A percentile compares a stretch with the other conserved stretches of the same genome.
Evolutionary conservation across 35 echinoderm and acorn worm species (phyloP).

Genomic region (Apostichopus parvimensis): DNA sequence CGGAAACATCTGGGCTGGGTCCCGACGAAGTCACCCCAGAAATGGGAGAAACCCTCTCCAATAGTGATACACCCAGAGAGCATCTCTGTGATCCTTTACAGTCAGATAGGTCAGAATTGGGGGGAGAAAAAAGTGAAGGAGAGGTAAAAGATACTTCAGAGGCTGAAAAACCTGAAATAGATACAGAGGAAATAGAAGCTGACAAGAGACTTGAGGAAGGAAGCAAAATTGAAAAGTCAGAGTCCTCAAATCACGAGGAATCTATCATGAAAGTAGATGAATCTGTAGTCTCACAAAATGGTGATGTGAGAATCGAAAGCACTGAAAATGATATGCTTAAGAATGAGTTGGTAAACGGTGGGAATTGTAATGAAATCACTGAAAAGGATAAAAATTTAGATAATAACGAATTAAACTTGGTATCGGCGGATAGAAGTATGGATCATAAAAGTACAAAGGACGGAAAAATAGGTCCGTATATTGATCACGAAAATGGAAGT

Average conservation of each 20-base stretch:
- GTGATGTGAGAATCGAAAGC: not conserved
- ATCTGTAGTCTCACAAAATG: not conserved
- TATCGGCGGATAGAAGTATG: not conserved
- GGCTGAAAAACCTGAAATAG: not conserved
- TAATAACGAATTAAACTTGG: not conserved
- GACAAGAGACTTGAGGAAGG: not conserved
- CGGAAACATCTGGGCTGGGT: constrained; percentile 16
- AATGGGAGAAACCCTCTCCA: not conserved
- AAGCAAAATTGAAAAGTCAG: not conserved
- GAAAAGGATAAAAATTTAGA: not conserved
- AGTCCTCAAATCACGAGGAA: not conserved
- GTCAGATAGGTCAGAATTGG: not conserved
- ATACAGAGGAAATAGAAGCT: not conserved
- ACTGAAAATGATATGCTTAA: not conserved
- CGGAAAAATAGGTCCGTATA: not conserved
- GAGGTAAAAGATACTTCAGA: not conserved
- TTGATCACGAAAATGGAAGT: not conserved
- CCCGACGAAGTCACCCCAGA: not conserved
- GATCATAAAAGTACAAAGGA: not conserved
- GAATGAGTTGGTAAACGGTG: not conserved
- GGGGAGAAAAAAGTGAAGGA: not conserved
- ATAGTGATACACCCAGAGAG: not conserved
- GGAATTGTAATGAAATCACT: not conserved
- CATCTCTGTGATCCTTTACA: not conserved
- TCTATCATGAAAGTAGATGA: not conserved